Evolutionary conservation across 2,888 invertebrate genomes (phyloP).

Genomic region (Biston stratarius): DNA sequence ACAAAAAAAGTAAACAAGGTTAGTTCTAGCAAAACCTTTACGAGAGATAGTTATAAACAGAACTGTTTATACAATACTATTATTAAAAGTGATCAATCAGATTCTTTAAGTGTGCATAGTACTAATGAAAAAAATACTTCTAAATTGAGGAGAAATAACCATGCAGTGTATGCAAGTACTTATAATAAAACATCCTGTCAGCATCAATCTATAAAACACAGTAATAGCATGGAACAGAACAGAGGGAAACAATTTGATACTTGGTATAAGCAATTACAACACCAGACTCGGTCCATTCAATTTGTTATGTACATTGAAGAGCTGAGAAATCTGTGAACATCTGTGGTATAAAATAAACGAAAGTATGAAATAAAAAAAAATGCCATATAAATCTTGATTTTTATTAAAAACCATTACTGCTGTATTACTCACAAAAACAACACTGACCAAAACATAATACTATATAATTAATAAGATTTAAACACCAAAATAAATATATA

Average conservation of each 20-base stretch:
- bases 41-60: slow-evolving; percentile 1
- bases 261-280: slow-evolving; percentile 72
- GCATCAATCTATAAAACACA: slow-evolving; percentile 17
- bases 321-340: slow-evolving; percentile 43
- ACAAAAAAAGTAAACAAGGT: neutral
- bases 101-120: slow-evolving; percentile 3
- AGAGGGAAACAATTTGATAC: slow-evolving; percentile 37
- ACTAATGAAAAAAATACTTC: neutral
- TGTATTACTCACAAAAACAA: slow-evolving; percentile 3
- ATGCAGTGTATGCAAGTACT: slow-evolving; percentile 5
- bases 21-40: slow-evolving; percentile 6
- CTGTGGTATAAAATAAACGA: neutral
- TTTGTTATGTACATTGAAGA: slow-evolving; percentile 67
- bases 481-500: neutral
- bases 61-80: slow-evolving; percentile 6
- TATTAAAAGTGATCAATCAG: slow-evolving; percentile 10
- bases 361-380: neutral
- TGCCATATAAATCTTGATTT: neutral
- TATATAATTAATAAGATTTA: neutral
- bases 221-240: slow-evolving; percentile 13
- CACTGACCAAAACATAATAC: neutral
- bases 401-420: slow-evolving; percentile 8
- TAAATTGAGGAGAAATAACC: slow-evolving; percentile 6
- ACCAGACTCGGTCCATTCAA: slow-evolving; percentile 64
- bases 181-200: slow-evolving; percentile 7